Percentiles rank a stretch among this genome's conserved stretches.
Evolutionary conservation across 2,113 vertebrate genomes (phyloP).

Genomic region (Vicugna pacos): DNA sequence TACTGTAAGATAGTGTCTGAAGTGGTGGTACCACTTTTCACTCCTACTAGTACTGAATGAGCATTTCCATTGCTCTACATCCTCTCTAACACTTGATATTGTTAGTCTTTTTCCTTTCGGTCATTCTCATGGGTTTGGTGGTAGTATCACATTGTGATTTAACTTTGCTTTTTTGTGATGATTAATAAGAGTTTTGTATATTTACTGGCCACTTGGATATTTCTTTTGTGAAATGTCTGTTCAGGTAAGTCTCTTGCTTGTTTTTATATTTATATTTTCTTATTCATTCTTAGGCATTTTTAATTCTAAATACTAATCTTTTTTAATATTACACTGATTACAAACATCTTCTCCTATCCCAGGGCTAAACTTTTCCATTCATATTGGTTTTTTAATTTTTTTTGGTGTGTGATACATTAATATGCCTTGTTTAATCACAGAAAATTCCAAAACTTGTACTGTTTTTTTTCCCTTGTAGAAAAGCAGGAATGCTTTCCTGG

Average conservation of each 20-base stretch:
- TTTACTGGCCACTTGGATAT: background rate
- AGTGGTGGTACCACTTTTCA: background rate
- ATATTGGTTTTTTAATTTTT: background rate
- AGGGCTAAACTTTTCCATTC: background rate
- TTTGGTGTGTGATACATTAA: slow-evolving; percentile 82
- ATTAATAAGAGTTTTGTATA: background rate
- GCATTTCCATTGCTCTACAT: background rate
- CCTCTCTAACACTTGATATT: background rate
- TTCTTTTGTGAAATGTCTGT: background rate
- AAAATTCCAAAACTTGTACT: slow-evolving; percentile 87
- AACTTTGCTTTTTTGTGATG: background rate
- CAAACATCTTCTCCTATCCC: background rate
- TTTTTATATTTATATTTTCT: background rate
- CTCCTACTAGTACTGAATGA: background rate
- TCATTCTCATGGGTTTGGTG: background rate
- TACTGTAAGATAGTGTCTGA: background rate
- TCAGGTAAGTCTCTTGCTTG: background rate
- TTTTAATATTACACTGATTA: background rate
- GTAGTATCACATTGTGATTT: background rate
- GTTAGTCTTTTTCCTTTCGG: background rate
- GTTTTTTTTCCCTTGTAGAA: slow-evolving; percentile 83
- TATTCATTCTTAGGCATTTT: background rate
- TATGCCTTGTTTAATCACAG: slow-evolving; percentile 85
- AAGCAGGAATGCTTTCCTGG: slow-evolving; percentile 90
- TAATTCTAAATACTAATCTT: background rate